Conservation (phyloP, 2,797 vertebrate species). For the Characodon lateralis region DNA sequence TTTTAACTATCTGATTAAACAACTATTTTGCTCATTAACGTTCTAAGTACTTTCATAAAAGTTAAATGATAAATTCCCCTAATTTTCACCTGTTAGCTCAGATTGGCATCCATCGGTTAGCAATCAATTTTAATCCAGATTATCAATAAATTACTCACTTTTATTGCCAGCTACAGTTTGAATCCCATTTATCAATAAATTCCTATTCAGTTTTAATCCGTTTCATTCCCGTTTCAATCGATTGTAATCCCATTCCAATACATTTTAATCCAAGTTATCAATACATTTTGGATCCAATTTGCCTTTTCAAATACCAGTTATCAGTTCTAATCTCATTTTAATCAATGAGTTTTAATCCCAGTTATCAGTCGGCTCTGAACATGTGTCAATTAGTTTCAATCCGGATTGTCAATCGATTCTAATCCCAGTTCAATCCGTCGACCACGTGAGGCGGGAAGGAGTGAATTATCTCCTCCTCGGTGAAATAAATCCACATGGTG, state of each 20-base stretch:
- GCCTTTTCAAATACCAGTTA: neutral
- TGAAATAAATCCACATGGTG: slow-evolving; percentile 51
- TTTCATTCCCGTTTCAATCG: slow-evolving; percentile 20
- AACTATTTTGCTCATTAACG: neutral
- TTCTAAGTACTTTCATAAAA: slow-evolving; percentile 2
- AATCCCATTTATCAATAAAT: neutral
- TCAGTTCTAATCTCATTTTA: neutral
- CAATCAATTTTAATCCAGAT: neutral
- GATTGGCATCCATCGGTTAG: neutral
- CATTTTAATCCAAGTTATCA: slow-evolving; percentile 1
- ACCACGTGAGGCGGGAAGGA: slow-evolving; percentile 21
- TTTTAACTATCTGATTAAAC: slow-evolving; percentile 1
- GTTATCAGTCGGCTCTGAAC: neutral
- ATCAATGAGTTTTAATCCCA: neutral
- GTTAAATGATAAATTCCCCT: neutral
- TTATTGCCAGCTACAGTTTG: too few species aligned
- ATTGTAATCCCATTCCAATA: slow-evolving; percentile 23
- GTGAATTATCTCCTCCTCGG: slow-evolving; percentile 41
- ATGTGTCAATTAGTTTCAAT: neutral
- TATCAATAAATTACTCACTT: neutral
- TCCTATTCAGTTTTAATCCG: neutral
- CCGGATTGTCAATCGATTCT: slow-evolving; percentile 28
- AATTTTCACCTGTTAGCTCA: neutral
- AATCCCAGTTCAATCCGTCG: slow-evolving; percentile 41
- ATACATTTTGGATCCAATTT: neutral